These are phyloP conservation scores for Syngnathus scovelli DNA, from an alignment of 2,113 vertebrate genomes.

Conservation along the genomic window DNA sequence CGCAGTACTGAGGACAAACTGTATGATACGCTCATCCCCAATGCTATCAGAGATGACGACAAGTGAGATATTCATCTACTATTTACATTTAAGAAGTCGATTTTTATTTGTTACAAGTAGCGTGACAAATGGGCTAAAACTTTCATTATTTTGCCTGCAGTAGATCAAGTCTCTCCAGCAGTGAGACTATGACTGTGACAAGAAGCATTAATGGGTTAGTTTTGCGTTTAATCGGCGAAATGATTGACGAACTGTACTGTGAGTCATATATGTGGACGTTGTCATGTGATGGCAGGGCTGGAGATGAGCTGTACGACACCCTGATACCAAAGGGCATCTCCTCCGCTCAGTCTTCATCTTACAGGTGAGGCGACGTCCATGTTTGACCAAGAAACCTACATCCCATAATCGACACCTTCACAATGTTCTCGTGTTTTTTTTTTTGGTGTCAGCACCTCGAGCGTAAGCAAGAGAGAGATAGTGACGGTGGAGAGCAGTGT, in stretches of 20 bases:
- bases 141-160: slow-evolving; percentile 24
- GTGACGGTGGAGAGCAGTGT: slow-evolving; percentile 38
- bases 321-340: slow-evolving; percentile 52
- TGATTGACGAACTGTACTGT: no score
- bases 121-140: background rate
- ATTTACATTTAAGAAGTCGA: background rate
- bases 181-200: slow-evolving; percentile 41
- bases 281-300: slow-evolving; percentile 38
- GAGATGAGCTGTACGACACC: slow-evolving; percentile 54
- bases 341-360: slow-evolving; percentile 12
- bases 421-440: background rate
- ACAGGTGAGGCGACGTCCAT: slow-evolving; percentile 36
- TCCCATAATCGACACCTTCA: background rate
- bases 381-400: background rate
- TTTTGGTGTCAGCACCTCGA: slow-evolving; percentile 17
- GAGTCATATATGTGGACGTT: background rate
- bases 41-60: slow-evolving; percentile 15
- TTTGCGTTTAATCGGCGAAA: background rate
- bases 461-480: slow-evolving; percentile 28
- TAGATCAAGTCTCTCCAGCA: slow-evolving; percentile 20
- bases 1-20: slow-evolving; percentile 36
- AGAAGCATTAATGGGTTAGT: slow-evolving; percentile 37
- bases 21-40: slow-evolving; percentile 16
- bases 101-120: background rate
- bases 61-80: slow-evolving; percentile 34